Base-by-base conservation (phyloP, 1,140 invertebrate species). In the Lysiphlebus fabarum region DNA sequence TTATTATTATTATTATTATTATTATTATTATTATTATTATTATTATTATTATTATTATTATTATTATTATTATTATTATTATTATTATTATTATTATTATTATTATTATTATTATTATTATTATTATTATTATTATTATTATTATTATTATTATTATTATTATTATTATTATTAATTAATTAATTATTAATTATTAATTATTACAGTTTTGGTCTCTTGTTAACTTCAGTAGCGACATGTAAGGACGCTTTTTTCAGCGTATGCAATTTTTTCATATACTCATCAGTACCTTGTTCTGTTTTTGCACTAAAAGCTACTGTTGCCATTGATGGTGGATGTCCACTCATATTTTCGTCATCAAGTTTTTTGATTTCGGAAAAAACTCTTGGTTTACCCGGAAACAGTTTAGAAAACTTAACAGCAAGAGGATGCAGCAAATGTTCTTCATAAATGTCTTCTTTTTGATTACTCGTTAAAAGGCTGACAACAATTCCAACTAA, bases 401-500 rank as follows among this genome's bases (percentile, higher is more conserved):
- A 81, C 48, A 68, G 71, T 59, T 71, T 75, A 6, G 83, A 84
- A n/a, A 86, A 62, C 65, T 81, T 84, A 10, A 85, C 73, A 7
- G 86, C 83, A 7, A 83, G 49, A 0, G 87, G 87, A 73, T 89
- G 87, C 34, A 89, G 70, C 9, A 89, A 71, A 56, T 86, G 84
- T 61, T 85, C 83, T 59, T 89, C 86, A 67, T 88, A 89, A 44
- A 79, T 74, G 63, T 89, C 86, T 6, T 84, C 82, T 42, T 88
- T 79, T 7, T 79, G 72, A 55, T 83, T 78, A 7, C 78, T 82
- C 49, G 86, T 87, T 12, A 87, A 62, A 40, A 83, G 81, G 68
- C 87, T 89, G 26, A 89, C 81, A 7, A 87, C 70, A 6, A 83
- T 82, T 1, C 87, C 87, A 34, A 89, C 73, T 5, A 85, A 54